Evolutionary conservation across 2,113 vertebrate genomes (phyloP), one percentile per base, ranked within the genome.

Genomic region (Litocranius walleri): DNA sequence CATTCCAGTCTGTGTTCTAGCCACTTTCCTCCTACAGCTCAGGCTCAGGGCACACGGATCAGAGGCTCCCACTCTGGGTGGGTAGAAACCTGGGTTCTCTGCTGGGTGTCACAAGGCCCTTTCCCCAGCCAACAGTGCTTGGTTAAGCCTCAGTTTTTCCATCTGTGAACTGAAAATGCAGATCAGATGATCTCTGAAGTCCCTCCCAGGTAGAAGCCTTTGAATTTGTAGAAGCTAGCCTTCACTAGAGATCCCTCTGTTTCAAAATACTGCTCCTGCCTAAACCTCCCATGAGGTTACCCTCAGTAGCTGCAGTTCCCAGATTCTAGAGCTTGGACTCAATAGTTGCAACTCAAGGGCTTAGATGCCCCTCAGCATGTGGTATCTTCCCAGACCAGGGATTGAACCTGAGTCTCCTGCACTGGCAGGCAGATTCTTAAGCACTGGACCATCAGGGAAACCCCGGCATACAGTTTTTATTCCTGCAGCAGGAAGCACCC

Each of bases 31-130:
- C 16, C 33, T 16, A 50, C 33, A 64, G 78, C 90, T 56, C 6
- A 1, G 13, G 2, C 8, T 1, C 59, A 33, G 78, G 48, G 10
- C 30, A 13, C 0, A 0, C 4, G 1, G 52, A 62, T 4, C 0
- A 40, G 43, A 67, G 33, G 64, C 17, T 67, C 67, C n/a, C n/a
- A 9, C 3, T 13, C 27, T 54, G 17, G 6, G 23, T 36, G 11
- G 57, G 16, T 36, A 43, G 52, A 92, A 40, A 36, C 29, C 7
- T n/a, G 2, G 40, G 21, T 90, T 43, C 61, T 67, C 87, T 29
- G 14, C 78, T 17, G 13, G n/a, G 16, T 67, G 0, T 57, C 14
- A 19, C 16, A 0, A 16, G 25, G 14, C 23, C 33, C 29, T 29
- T 87, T 59, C 21, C 52, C 17, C 11, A 62, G 78, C 21, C 57